Conservation (phyloP, 2,113 vertebrate genomes). For the Triplophysa tibetana region DNA sequence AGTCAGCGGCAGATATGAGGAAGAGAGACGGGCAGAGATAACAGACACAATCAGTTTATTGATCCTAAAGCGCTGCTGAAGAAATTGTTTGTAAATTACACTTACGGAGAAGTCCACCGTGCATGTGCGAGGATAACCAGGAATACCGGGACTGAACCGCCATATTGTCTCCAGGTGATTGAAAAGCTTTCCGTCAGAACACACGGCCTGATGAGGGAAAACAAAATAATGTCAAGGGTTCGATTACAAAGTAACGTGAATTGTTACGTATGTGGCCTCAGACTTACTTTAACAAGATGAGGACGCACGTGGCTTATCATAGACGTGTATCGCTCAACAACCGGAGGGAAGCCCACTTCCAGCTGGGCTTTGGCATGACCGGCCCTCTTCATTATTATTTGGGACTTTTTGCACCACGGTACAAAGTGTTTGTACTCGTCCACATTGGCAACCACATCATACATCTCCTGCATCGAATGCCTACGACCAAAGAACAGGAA, state of each 20-base stretch:
- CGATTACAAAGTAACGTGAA: no score
- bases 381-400: constrained; percentile 81
- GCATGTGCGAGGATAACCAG: constrained; percentile 91
- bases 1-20: not conserved
- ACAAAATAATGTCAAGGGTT: no score
- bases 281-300: constrained; percentile 90
- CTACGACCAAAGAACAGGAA: constrained; percentile 61
- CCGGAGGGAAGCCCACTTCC: constrained; percentile 90
- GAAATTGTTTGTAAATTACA: constrained; percentile 27
- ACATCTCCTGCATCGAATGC: constrained; percentile 96
- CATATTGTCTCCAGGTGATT: constrained; percentile 94
- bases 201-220: constrained; percentile 77
- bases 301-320: constrained; percentile 90
- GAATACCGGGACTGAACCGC: constrained; percentile 93
- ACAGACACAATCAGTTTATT: not conserved
- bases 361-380: constrained; percentile 88
- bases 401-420: constrained; percentile 94
- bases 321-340: constrained; percentile 90
- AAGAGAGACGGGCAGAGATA: constrained; percentile 29
- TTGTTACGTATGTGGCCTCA: no score
- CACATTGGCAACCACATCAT: constrained; percentile 89
- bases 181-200: constrained; percentile 91
- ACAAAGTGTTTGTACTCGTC: constrained; percentile 92
- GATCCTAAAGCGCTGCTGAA: not conserved
- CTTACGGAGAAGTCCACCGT: constrained; percentile 95